These are phyloP conservation scores for Pomacea canaliculata DNA, from an alignment of 2,888 invertebrate species.

Conservation along the genomic window DNA sequence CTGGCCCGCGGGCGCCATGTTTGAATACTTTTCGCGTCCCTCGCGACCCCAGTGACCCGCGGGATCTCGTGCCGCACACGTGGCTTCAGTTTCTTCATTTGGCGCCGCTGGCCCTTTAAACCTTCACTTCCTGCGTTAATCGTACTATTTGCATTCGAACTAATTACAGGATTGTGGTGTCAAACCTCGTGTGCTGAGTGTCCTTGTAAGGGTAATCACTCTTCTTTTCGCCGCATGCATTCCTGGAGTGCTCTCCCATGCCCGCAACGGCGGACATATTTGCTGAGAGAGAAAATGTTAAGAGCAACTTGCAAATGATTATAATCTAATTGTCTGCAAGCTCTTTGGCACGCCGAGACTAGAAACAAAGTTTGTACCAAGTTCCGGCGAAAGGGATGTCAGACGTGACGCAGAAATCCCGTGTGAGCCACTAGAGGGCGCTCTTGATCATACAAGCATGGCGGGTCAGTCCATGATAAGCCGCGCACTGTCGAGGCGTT, in stretches of 20 bases:
- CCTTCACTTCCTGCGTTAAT: slow-evolving; percentile 19
- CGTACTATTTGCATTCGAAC: slow-evolving; percentile 15
- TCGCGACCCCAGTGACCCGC: background rate
- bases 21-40: background rate
- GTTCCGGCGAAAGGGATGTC: background rate
- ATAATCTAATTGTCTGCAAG: slow-evolving; percentile 6
- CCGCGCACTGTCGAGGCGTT: background rate
- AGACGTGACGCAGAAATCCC: background rate
- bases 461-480: background rate
- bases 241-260: slow-evolving; percentile 11
- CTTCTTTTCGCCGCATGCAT: slow-evolving; percentile 4
- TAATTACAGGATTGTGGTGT: slow-evolving; percentile 17
- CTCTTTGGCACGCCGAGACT: background rate
- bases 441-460: background rate
- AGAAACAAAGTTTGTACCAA: background rate
- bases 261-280: background rate
- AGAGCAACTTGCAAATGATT: background rate
- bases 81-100: background rate
- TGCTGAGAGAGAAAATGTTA: background rate
- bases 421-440: background rate
- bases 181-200: slow-evolving; percentile 13
- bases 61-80: background rate
- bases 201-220: slow-evolving; percentile 1
- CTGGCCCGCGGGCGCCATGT: background rate
- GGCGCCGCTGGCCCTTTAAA: background rate